Conservation (phyloP, 2,888 invertebrate species). For the Meandrusa payeni region DNA sequence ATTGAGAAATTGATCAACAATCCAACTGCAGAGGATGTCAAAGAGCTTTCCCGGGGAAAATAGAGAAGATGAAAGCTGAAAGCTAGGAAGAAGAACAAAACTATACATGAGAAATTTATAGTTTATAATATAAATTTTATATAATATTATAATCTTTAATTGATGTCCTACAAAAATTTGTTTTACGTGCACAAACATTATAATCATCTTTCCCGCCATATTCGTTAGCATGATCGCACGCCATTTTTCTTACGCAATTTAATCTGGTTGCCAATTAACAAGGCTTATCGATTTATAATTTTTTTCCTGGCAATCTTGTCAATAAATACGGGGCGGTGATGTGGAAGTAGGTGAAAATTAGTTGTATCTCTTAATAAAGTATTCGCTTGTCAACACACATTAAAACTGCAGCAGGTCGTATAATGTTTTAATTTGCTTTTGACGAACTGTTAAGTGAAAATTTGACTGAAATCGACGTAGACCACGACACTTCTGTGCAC, state of each 20-base stretch:
- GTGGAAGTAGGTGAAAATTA: slow-evolving; percentile 1
- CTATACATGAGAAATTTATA: too few relatives aligned
- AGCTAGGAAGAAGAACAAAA: too few relatives aligned
- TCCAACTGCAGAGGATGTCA: too few relatives aligned
- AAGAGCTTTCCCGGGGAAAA: too few relatives aligned
- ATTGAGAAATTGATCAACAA: too few relatives aligned
- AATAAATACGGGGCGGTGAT: neutral
- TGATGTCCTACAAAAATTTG: neutral
- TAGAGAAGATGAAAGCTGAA: too few relatives aligned
- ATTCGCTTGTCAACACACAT: slow-evolving; percentile 1
- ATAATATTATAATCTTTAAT: neutral
- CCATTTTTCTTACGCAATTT: slow-evolving; percentile 13
- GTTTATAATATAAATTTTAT: too few relatives aligned
- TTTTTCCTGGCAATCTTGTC: neutral
- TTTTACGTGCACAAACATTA: too few relatives aligned
- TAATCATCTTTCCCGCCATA: neutral
- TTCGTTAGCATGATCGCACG: slow-evolving; percentile 12
- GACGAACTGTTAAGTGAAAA: neutral
- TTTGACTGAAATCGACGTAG: too few relatives aligned
- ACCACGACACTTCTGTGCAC: too few relatives aligned
- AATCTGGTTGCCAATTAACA: slow-evolving; percentile 22
- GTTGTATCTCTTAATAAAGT: slow-evolving; percentile 4
- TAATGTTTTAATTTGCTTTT: slow-evolving; percentile 2
- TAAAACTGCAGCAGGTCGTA: neutral
- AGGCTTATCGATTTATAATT: slow-evolving; percentile 14